phyloP scores from a whole-genome alignment of 2,797 vertebrate genomes.

The Hippopotamyrus pictus region DNA sequence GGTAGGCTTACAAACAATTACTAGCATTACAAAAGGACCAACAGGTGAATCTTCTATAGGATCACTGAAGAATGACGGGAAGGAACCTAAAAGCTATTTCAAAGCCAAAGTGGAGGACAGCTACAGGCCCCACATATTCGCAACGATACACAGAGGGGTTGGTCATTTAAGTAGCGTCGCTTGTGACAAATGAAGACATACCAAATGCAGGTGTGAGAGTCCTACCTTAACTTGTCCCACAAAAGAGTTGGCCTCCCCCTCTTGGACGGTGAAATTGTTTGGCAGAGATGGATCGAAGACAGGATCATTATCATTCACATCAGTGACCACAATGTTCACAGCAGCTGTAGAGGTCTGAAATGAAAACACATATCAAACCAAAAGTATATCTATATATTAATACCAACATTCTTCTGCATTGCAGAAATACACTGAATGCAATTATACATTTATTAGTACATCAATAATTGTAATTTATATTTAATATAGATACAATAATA shows the following conservation, averaged over 20 bases:
- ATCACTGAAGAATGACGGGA: background rate
- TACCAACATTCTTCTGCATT: background rate
- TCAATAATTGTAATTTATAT: background rate
- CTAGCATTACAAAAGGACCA: background rate
- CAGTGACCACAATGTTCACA: slow-evolving; percentile 84
- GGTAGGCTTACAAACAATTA: background rate
- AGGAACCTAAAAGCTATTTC: background rate
- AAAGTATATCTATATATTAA: background rate
- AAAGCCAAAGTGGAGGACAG: background rate
- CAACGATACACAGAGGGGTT: background rate
- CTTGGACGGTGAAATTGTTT: slow-evolving; percentile 80
- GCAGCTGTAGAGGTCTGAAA: slow-evolving; percentile 81
- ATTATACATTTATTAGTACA: background rate
- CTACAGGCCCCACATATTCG: background rate
- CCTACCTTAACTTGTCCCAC: slow-evolving; percentile 90
- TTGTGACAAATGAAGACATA: background rate
- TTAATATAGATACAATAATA: background rate
- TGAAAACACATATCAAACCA: slow-evolving; percentile 28
- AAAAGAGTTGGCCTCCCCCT: slow-evolving; percentile 79
- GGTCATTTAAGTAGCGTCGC: background rate
- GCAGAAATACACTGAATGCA: background rate
- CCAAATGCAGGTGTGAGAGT: background rate
- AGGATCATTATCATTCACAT: slow-evolving; percentile 94
- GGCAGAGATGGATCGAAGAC: slow-evolving; percentile 78
- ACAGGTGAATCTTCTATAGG: background rate